These are phyloP conservation scores for Pangasius krempfi DNA, from an alignment of 2,797 vertebrate species.

Conservation along the genomic window DNA sequence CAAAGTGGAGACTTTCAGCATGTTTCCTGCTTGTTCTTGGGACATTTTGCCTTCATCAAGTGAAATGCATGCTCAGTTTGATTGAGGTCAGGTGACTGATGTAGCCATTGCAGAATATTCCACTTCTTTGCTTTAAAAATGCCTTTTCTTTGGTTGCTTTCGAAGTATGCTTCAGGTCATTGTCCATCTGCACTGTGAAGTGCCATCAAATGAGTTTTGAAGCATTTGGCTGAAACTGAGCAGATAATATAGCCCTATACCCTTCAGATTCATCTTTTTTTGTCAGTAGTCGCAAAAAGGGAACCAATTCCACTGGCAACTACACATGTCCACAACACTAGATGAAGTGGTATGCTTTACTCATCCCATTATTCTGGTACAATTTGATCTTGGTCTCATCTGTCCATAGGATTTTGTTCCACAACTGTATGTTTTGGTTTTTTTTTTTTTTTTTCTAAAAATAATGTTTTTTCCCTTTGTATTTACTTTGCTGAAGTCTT, in stretches of 20 bases:
- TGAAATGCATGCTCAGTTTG: background rate
- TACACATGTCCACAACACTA: no score
- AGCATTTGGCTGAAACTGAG: no score
- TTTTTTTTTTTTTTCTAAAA: background rate
- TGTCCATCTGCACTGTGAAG: slow-evolving; percentile 58
- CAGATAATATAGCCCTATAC: background rate
- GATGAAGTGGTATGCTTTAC: background rate
- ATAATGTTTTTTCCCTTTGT: background rate
- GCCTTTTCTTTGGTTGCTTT: slow-evolving; percentile 2
- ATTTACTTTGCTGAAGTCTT: background rate
- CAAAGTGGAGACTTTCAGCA: background rate
- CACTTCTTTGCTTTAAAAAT: slow-evolving; percentile 1
- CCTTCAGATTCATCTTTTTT: background rate
- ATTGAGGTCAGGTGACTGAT: background rate
- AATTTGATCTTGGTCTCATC: background rate
- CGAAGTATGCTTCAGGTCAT: slow-evolving; percentile 45
- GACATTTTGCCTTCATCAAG: background rate
- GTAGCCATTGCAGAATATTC: background rate
- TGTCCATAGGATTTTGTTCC: background rate
- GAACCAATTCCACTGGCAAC: background rate
- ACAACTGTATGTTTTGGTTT: background rate
- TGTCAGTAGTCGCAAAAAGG: background rate
- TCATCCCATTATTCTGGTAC: background rate
- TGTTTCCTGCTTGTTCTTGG: background rate
- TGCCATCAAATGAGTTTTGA: background rate